phyloP scores from a whole-genome alignment of 2,888 invertebrate species.

The Megamerina dolium region DNA sequence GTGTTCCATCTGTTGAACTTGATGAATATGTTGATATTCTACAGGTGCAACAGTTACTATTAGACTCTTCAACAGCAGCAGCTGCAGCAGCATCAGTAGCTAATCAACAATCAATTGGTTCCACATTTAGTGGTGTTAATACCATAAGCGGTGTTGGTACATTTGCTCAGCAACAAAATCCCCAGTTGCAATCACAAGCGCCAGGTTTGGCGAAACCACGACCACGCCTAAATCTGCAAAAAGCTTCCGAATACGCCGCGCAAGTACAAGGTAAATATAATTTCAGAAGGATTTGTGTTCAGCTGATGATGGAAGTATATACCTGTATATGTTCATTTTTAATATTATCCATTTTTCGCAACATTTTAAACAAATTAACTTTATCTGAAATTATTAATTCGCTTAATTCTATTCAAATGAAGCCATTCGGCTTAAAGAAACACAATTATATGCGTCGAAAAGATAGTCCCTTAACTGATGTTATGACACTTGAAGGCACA shows the following conservation, averaged over 20 bases:
- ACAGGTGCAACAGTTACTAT: constrained; percentile 70
- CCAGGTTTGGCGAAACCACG: constrained; percentile 37
- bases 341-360: too few relatives aligned
- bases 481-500: too few relatives aligned
- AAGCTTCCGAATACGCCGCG: constrained; percentile 47
- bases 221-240: constrained; percentile 47
- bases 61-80: constrained; percentile 55
- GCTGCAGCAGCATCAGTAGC: too few relatives aligned
- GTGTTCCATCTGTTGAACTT: constrained; percentile 34
- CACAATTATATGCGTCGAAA: too few relatives aligned
- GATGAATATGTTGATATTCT: constrained; percentile 81
- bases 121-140: constrained; percentile 14
- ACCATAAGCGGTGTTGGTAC: constrained; percentile 6
- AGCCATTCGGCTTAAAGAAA: too few relatives aligned
- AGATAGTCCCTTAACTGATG: too few relatives aligned
- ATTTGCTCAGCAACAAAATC: constrained; percentile 31
- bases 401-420: too few relatives aligned
- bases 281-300: too few relatives aligned
- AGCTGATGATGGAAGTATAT: too few relatives aligned
- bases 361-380: too few relatives aligned
- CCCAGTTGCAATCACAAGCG: constrained; percentile 15
- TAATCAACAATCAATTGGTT: constrained; percentile 23
- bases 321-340: too few relatives aligned
- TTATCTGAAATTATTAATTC: too few relatives aligned
- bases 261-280: constrained; percentile 45